Percentiles rank a stretch among this genome's conserved stretches.
phyloP scores from a whole-genome alignment of 2,797 vertebrate genomes.

The Clarias fuscus region DNA sequence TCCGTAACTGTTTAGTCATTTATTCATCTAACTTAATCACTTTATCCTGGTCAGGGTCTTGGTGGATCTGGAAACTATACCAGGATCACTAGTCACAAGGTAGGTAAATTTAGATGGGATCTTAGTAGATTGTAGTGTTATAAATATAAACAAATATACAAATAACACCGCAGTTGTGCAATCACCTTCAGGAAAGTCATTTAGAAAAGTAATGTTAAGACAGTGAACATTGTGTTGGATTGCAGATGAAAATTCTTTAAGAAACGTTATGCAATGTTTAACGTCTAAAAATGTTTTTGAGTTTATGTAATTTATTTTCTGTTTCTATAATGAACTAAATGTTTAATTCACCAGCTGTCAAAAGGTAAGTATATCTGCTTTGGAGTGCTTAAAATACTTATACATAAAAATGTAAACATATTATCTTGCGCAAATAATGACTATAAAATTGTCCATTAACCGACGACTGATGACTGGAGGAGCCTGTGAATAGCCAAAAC shows the following conservation, averaged over 20 bases:
- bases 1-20: background rate
- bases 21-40: background rate
- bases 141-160: background rate
- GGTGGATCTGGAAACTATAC: background rate
- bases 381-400: constrained; percentile 16
- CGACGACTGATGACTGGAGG: constrained; percentile 28
- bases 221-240: background rate
- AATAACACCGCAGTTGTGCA: background rate
- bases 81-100: background rate
- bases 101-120: background rate
- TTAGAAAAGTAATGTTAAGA: background rate
- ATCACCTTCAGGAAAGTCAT: background rate
- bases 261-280: background rate
- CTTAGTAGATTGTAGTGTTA: background rate
- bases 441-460: constrained; percentile 39
- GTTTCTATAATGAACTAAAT: background rate
- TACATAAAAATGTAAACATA: background rate
- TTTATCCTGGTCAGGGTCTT: background rate
- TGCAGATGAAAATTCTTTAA: background rate
- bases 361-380: background rate
- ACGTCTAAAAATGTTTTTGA: background rate
- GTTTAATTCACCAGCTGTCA: background rate
- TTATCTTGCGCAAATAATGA: constrained; percentile 4
- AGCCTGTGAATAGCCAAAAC: constrained; percentile 45
- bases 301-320: background rate